Base-by-base conservation (phyloP, 2,888 invertebrate species). In the Apantesis nais region DNA sequence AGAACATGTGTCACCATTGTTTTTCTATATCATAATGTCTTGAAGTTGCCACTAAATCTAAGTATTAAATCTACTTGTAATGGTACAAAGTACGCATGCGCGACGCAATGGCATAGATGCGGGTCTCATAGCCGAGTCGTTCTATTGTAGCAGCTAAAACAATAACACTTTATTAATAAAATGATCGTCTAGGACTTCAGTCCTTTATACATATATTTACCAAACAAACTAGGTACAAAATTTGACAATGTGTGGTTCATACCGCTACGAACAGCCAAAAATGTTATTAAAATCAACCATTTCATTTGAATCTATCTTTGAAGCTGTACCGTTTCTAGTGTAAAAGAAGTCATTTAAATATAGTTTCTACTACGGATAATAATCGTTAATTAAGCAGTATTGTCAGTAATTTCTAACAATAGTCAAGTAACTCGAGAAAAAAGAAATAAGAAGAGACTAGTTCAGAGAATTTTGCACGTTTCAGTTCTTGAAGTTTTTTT, bases 131-230 rank as follows among this genome's bases (percentile, higher is more conserved):
- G 96, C 90, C 97, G 96, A 88, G 97, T 97, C 84, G 97, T 97
- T 96, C 97, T 96, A 96, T 97, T 97, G 97, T 97, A 97, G 96
- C 97, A 97, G 96, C 97, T 97, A 96, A 92, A 95, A 94, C 93
- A 93, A 93, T 87, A 85, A 87, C 88, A 80, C 83, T 78, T 79
- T 82, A 82, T 91, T 90, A 90, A 83, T 86, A 80, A 44, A 31
- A 44, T 48, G 4, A 9, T 29, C 66, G 31, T n/a, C 14, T 61
- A 67, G n/a, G 29, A 44, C n/a, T 14, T 67, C 44, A 34, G 9
- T 58, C 19, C 8, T 39, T 39, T 37, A 25, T 7, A 31, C 22
- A 22, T 22, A 61, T 8, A 34, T 11, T 34, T 34, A 16, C 22
- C 22, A 62, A 37, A 37, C 31, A 37, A 62, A 34, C 22, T 62